These are phyloP conservation scores for Sarcophaga rosellei DNA, from an alignment of 2,888 invertebrate species.

Conservation along the genomic window DNA sequence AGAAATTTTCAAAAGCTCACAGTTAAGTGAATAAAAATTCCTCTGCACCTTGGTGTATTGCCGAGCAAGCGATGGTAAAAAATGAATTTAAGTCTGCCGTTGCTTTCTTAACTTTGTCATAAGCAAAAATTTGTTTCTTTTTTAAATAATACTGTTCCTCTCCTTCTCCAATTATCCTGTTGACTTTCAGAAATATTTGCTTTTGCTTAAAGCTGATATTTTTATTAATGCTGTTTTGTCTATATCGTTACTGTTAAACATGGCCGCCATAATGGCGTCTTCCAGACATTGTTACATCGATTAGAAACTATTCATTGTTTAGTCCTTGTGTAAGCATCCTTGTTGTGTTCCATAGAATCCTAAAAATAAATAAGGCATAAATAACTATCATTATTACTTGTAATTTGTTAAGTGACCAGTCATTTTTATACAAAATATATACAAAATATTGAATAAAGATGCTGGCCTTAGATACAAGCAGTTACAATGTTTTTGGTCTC, in stretches of 20 bases:
- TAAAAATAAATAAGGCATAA: constrained; percentile 38
- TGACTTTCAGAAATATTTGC: neutral
- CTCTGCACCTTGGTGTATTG: constrained; percentile 10
- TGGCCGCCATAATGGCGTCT: constrained; percentile 50
- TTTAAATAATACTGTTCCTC: neutral
- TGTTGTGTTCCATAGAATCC: constrained; percentile 11
- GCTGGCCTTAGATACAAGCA: too few species aligned
- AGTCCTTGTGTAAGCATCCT: neutral
- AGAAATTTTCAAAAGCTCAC: constrained; percentile 11
- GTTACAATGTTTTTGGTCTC: too few species aligned
- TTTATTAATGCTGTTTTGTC: neutral
- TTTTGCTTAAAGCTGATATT: neutral
- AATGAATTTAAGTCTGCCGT: neutral
- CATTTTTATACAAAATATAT: neutral
- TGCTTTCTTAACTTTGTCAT: neutral
- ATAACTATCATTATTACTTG: neutral
- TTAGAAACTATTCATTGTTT: constrained; percentile 14
- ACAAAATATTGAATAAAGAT: too few species aligned
- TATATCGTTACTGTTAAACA: constrained; percentile 3
- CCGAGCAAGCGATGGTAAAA: neutral
- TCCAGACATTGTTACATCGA: neutral
- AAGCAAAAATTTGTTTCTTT: neutral
- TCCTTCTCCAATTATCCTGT: neutral
- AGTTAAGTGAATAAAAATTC: neutral
- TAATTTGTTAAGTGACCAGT: neutral